Base-by-base conservation (phyloP, 2,888 invertebrate genomes). In the Sinopyrophorus schimmeli region DNA sequence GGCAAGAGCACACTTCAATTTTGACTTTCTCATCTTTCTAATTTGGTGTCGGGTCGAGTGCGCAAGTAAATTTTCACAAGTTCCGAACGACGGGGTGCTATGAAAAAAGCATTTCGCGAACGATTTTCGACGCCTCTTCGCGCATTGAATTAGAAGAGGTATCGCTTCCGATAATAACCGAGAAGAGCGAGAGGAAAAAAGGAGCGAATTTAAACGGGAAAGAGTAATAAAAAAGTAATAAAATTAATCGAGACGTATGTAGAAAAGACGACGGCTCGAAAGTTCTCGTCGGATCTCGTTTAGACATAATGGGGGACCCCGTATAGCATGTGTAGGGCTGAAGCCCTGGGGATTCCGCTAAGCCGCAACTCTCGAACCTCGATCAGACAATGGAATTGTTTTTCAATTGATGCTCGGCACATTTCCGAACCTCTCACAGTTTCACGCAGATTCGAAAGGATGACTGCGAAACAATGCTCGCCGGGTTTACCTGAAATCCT, bases 401-500 rank as follows among this genome's bases (percentile, higher is more conserved):
- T 57, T 57, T 55, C 57, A 57, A 57, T 57, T 57, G 57, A 57
- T 55, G 57, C 49, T 55, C 54, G 46, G 46, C 54, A 54, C 54
- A 54, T 56, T 56, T 56, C 49, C 47, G 43, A 52, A 43, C 42
- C 47, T 47, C 52, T 52, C 54, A 55, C 57, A 54, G 54, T 53
- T 57, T 55, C 48, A 48, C 53, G 55, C 55, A 53, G 55, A 54
- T 55, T 55, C 49, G 40, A 52, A 54, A 52, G 57, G 54, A 53
- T 55, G 54, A 55, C 54, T 53, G 35, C 44, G 42, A 56, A 55
- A 55, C 55, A 58, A 58, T 56, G 53, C 54, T 55, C 57, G 44
- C 52, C 44, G 56, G 58, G 58, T 61, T 61, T 60, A 59, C 56
- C 55, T 59, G 52, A 53, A 58, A 50, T 49, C 53, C 51, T n/a